Evolutionary conservation across 2,888 invertebrate species (phyloP), one percentile per base, ranked within the genome.

Genomic region (Nomada goodeniana): DNA sequence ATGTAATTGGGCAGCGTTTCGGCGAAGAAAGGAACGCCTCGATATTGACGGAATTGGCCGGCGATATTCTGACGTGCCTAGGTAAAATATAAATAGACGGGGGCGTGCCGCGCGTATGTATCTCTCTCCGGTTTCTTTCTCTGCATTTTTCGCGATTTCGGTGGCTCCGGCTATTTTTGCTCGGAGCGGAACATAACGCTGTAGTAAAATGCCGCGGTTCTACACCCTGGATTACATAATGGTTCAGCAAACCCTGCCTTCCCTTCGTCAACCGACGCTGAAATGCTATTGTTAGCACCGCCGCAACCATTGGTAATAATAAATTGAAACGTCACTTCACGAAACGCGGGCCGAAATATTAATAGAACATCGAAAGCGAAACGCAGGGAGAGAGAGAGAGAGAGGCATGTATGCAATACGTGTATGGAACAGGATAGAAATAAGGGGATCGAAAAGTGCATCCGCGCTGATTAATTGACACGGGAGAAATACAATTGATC

Each of bases 261-360:
- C 75, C 74, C 76, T 73, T 80, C 81, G 83, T 76, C 78, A 55
- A 80, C 82, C 76, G 80, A 82, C 70, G 88, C 90, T 86, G 86
- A 88, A 88, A 90, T 86, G 86, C 91, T 90, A 90, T 91, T 90
- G 91, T 91, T 91, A 91, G 91, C 88, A 87, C 83, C 71, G 74
- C 57, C 78, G 83, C 84, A 82, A 85, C 65, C 88, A 83, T 69
- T 80, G 89, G 89, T 92, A 92, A 93, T 93, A 92, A 93, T 93
- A 93, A 92, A 92, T 92, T 88, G 88, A 90, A 90, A 91, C 90
- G 89, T 89, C 89, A 90, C 91, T 91, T 89, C 90, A 90, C 85
- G 91, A 92, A 92, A 91, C 90, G 85, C 93, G 88, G 93, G 92
- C 92, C 92, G 92, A 89, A 82, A 88, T 93, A 93, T 93, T 92